Base-by-base conservation (phyloP, 2,797 vertebrate species). In the Enteromius thamalakanensis region DNA sequence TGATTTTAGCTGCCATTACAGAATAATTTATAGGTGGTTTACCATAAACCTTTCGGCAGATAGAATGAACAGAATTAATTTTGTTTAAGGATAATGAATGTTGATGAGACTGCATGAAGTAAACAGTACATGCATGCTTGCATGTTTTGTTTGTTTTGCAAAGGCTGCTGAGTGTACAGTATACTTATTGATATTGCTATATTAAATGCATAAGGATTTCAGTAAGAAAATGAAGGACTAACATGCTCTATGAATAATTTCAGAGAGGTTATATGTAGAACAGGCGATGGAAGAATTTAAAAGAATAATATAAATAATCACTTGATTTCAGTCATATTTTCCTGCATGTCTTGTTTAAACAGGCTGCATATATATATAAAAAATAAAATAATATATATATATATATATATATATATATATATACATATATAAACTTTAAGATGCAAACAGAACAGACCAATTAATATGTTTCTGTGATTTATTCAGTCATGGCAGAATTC, bases 11-110 rank as follows among this genome's bases (percentile, higher is more conserved):
- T 85, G 87, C 76, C 84, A 53, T 60, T 88, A 65, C 42, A 75
- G 86, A 79, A 83, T 90, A 88, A 90, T 91, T 89, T 72, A 87
- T 85, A 86, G 82, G 86, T 14, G 60, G 82, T 87, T 80, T 85
- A 85, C 87, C 82, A 83, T 90, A 89, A 92, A 92, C 86, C 76
- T 91, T 91, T 91, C 85, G 88, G 88, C 87, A 76, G 78, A 79
- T 87, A 82, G 79, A 53, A 76, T 77, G 85, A 78, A 87, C 83
- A 84, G 86, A 87, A 87, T n/a, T n/a, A n/a, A n/a, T n/a, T 84
- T 82, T 85, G 89, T 89, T 82, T 88, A 86, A 88, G 86, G 86
- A 82, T 83, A 67, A 84, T 55, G 21, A 82, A 80, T 81, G 82
- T 70, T 82, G 72, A 85, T 85, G 86, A 79, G 86, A 79, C 64